Evolutionary conservation across 2,113 vertebrate genomes (phyloP).

Genomic region (Hemicordylus capensis): DNA sequence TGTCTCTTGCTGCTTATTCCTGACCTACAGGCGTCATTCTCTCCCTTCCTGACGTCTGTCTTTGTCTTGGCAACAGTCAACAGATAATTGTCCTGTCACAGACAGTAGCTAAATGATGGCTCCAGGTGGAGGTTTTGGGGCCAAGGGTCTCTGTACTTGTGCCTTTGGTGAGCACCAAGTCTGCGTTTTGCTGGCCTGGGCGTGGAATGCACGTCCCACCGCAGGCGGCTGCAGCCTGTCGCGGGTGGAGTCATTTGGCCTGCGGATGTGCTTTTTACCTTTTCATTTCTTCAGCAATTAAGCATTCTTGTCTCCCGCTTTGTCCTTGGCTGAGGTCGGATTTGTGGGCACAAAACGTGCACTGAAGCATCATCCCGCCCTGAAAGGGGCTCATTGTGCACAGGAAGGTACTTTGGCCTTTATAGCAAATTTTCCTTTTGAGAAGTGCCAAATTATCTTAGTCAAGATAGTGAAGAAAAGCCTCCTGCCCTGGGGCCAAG

Average conservation of each 20-base stretch:
- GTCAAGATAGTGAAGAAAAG: conserved; percentile 61
- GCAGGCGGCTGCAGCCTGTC: conserved; percentile 31
- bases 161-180: not conserved
- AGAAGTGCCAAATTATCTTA: conserved; percentile 71
- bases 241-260: conserved; percentile 65
- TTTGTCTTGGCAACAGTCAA: conserved; percentile 2
- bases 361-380: conserved; percentile 66
- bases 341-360: conserved; percentile 65
- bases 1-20: conserved; percentile 4
- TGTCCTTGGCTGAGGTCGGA: conserved; percentile 63
- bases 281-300: conserved; percentile 73
- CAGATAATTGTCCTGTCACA: conserved; percentile 13
- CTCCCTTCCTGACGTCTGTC: conserved; percentile 11
- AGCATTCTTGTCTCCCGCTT: conserved; percentile 70
- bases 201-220: not conserved
- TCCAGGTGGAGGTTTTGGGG: conserved; percentile 6
- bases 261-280: conserved; percentile 71
- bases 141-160: not conserved
- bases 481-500: conserved; percentile 54
- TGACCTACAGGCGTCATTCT: not conserved
- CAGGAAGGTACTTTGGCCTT: conserved; percentile 60
- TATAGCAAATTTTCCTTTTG: conserved; percentile 66
- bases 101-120: conserved; percentile 19
- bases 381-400: conserved; percentile 66
- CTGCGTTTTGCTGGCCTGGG: not conserved